These are phyloP conservation scores for Falco rusticolus DNA, from an alignment of 2,797 vertebrate genomes.

Conservation along the genomic window DNA sequence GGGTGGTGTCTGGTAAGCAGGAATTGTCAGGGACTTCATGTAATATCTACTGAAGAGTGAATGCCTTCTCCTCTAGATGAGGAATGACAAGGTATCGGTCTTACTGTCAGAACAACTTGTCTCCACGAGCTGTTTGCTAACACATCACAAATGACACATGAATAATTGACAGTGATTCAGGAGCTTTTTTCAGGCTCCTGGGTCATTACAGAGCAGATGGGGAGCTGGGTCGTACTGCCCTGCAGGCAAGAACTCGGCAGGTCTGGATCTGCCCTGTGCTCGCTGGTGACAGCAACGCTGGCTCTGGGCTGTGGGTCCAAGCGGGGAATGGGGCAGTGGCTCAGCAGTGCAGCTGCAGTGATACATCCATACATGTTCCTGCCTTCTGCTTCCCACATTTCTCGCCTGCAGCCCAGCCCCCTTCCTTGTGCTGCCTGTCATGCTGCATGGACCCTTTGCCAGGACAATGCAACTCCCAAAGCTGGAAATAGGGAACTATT, in stretches of 20 bases:
- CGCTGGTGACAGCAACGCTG: rapidly evolving
- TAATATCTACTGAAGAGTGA: not conserved
- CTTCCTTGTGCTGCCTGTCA: not conserved
- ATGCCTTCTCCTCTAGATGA: not conserved
- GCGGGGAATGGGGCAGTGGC: rapidly evolving
- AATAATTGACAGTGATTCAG: not conserved
- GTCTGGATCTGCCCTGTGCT: not conserved
- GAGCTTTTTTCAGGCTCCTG: not conserved
- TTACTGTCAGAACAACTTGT: not conserved
- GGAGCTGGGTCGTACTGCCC: not conserved
- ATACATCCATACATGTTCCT: rapidly evolving
- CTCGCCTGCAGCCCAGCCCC: not conserved
- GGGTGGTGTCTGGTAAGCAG: not conserved
- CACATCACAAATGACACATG: not conserved
- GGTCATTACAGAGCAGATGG: not conserved
- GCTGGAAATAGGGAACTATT: not conserved
- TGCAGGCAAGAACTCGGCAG: not conserved
- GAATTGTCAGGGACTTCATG: not conserved
- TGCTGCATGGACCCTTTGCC: not conserved
- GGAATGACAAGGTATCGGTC: not conserved
- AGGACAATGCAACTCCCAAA: not conserved
- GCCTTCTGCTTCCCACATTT: not conserved
- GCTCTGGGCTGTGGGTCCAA: rapidly evolving
- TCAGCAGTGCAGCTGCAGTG: not conserved
- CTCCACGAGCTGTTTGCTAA: not conserved